These are phyloP conservation scores for Dendroctonus ponderosae DNA, from an alignment of 1,140 invertebrate species.

Conservation along the genomic window DNA sequence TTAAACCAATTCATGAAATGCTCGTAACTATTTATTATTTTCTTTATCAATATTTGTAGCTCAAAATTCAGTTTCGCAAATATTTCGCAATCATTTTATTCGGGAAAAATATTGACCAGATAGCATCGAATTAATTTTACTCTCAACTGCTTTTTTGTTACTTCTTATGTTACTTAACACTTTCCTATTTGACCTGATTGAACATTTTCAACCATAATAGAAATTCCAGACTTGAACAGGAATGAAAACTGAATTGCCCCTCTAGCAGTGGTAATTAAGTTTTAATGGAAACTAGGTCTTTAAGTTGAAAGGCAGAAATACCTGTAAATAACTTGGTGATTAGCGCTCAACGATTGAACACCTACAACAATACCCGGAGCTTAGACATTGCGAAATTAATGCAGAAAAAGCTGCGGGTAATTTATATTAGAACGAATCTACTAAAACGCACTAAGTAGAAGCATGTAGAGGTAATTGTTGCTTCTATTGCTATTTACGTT, in stretches of 20 bases:
- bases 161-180: no score
- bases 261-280: constrained; percentile 12
- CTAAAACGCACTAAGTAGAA: constrained; percentile 13
- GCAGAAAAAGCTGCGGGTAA: constrained; percentile 14
- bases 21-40: not conserved
- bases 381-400: constrained; percentile 10
- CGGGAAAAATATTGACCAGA: no score
- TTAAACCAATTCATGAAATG: not conserved
- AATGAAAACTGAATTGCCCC: not conserved
- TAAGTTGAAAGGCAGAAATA: constrained; percentile 17
- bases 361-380: constrained; percentile 8
- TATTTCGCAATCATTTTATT: no score
- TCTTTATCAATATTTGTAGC: not conserved
- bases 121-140: no score
- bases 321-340: constrained; percentile 1
- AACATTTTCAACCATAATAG: no score
- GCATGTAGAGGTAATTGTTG: constrained; percentile 18
- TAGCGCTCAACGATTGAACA: constrained; percentile 11
- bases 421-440: constrained; percentile 18
- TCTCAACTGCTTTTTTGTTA: no score
- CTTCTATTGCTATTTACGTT: constrained; percentile 5
- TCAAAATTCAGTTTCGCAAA: no score
- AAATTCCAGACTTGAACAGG: no score
- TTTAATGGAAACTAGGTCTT: constrained; percentile 9
- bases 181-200: no score